These are phyloP conservation scores for Picathartes gymnocephalus DNA, from an alignment of 2,113 vertebrate genomes.

Conservation along the genomic window DNA sequence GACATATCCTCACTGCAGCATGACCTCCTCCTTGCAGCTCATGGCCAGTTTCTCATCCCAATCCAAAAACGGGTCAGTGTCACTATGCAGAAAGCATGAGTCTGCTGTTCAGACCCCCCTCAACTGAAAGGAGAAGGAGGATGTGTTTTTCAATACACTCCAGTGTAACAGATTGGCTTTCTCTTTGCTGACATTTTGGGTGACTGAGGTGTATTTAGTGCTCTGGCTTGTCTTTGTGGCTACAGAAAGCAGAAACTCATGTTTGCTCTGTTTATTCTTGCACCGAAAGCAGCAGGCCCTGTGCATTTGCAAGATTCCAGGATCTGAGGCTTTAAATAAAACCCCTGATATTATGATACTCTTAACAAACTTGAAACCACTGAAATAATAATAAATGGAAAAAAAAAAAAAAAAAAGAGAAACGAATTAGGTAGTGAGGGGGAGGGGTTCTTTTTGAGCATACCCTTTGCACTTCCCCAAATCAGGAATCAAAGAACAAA, in stretches of 20 bases:
- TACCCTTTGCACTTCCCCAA: not conserved
- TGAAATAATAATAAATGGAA: not conserved
- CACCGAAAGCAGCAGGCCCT: not conserved
- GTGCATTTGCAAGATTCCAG: not conserved
- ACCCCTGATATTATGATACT: not conserved
- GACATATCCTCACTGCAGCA: not conserved
- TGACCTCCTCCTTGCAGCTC: not conserved
- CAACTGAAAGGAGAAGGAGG: not conserved
- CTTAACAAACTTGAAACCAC: not conserved
- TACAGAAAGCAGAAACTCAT: not conserved
- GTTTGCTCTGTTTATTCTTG: not conserved
- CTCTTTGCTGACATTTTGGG: not conserved
- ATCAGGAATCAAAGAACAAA: conserved; percentile 4
- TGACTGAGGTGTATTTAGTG: not conserved
- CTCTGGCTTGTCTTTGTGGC: not conserved
- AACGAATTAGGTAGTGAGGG: not conserved
- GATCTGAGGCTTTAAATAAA: not conserved
- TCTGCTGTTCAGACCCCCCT: not conserved
- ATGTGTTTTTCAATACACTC: not conserved
- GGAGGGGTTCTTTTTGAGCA: not conserved
- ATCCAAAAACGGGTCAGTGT: not conserved
- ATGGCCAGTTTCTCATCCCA: not conserved
- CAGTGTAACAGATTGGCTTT: not conserved
- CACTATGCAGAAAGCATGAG: not conserved
- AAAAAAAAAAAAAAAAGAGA: not conserved